Evolutionary conservation across 2,888 invertebrate species (phyloP).

Genomic region (Clostera curtula): DNA sequence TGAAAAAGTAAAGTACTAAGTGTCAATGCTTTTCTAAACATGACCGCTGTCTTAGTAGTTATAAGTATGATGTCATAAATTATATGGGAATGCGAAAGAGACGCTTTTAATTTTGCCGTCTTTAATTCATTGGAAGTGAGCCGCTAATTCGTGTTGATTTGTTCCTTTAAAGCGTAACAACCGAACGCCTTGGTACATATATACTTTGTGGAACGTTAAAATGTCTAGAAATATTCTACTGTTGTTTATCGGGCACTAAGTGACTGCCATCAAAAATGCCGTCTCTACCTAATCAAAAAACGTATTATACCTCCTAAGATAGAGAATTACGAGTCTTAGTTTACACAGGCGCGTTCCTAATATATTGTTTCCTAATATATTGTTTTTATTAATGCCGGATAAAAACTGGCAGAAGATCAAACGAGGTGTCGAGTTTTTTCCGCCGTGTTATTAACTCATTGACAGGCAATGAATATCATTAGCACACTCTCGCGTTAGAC

Average conservation of each 20-base stretch:
- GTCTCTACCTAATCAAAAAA: too few relatives aligned
- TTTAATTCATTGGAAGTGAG: slow-evolving; percentile 20
- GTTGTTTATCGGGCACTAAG: too few relatives aligned
- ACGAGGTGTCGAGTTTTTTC: slow-evolving; percentile 8
- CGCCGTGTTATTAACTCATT: slow-evolving; percentile 6
- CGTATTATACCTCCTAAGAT: slow-evolving; percentile 20
- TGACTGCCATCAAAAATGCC: too few relatives aligned
- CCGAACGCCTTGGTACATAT: too few relatives aligned
- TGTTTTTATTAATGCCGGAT: slow-evolving; percentile 19
- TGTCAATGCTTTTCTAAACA: slow-evolving; percentile 10
- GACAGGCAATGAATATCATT: not conserved
- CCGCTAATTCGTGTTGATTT: slow-evolving; percentile 20
- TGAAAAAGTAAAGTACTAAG: too few relatives aligned
- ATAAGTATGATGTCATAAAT: slow-evolving; percentile 17
- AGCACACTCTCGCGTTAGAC: not conserved
- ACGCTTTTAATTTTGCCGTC: slow-evolving; percentile 13
- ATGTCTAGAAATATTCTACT: too few relatives aligned
- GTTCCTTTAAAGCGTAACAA: slow-evolving; percentile 8
- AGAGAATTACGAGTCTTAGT: slow-evolving; percentile 11
- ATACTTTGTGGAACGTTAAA: too few relatives aligned
- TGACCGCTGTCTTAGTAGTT: slow-evolving; percentile 14
- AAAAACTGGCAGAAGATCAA: slow-evolving; percentile 22
- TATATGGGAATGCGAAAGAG: slow-evolving; percentile 8
- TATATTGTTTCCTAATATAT: too few relatives aligned
- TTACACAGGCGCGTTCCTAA: slow-evolving; percentile 12